These are phyloP conservation scores for Pterocles orientalis DNA, from an alignment of 2,113 vertebrate species.

Conservation along the genomic window DNA sequence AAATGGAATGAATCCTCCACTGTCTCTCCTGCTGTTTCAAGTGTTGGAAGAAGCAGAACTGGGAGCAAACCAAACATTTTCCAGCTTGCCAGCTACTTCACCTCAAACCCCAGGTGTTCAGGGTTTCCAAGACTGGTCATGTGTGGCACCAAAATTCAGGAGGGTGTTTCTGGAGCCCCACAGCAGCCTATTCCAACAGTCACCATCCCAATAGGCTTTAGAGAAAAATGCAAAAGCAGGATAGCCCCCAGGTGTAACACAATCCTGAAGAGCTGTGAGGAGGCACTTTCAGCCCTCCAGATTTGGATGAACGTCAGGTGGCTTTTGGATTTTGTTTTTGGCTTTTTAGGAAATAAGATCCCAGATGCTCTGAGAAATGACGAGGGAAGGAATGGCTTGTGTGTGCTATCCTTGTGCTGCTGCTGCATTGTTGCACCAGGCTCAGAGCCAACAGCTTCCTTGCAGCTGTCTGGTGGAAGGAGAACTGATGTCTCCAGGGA, in stretches of 20 bases:
- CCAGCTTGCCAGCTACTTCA: neutral
- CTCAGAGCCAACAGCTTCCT: neutral
- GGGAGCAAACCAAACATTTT: neutral
- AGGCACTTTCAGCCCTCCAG: neutral
- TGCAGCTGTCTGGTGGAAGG: neutral
- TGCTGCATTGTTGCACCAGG: neutral
- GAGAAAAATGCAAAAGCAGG: neutral
- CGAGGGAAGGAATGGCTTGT: neutral
- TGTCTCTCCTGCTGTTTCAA: neutral
- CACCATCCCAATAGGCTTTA: neutral
- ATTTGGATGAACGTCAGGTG: neutral
- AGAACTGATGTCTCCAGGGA: neutral
- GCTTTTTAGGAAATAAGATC: neutral
- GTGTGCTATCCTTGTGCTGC: neutral
- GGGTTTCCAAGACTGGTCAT: neutral
- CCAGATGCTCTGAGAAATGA: neutral
- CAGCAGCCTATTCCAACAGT: neutral
- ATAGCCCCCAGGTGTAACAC: neutral
- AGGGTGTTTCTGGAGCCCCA: neutral
- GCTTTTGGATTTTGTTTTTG: neutral
- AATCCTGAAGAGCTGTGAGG: neutral
- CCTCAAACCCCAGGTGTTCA: neutral
- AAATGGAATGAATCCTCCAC: neutral
- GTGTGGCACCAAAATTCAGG: neutral
- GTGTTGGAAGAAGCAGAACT: neutral